Conservation (phyloP, 1,140 invertebrate genomes). For the Adoxophyes honmai region DNA sequence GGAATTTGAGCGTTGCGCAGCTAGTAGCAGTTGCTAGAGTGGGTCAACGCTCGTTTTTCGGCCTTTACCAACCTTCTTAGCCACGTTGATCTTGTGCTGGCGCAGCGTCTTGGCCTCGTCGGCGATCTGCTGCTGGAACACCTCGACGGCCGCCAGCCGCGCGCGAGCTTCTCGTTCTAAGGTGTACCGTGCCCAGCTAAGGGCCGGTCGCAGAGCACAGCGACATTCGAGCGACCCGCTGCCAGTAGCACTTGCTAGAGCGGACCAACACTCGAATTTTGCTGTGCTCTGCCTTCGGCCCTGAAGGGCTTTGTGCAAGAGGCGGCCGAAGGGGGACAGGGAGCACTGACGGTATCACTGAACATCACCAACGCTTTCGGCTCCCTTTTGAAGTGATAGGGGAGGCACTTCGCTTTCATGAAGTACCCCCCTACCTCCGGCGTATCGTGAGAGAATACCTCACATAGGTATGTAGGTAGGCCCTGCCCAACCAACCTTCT, state of each 20-base stretch:
- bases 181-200: too few relatives aligned
- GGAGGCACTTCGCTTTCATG: conserved; percentile 7
- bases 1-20: too few relatives aligned
- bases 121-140: conserved; percentile 93
- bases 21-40: too few relatives aligned
- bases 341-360: conserved; percentile 18
- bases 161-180: too few relatives aligned
- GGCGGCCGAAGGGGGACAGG: background rate
- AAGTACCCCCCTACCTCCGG: conserved; percentile 14
- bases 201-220: too few relatives aligned
- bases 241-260: too few relatives aligned
- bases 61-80: conserved; percentile 86
- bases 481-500: conserved; percentile 86
- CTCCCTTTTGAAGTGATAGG: background rate
- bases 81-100: conserved; percentile 87
- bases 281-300: too few relatives aligned
- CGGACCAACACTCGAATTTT: too few relatives aligned
- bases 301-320: background rate
- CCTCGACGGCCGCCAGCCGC: conserved; percentile 85
- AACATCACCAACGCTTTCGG: conserved; percentile 23
- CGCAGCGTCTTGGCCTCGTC: conserved; percentile 92
- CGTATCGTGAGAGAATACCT: background rate
- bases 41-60: too few relatives aligned
- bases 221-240: too few relatives aligned
- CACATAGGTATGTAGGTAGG: too few relatives aligned